Base-by-base conservation (phyloP, 2,113 vertebrate species). In the Channa maculata region DNA sequence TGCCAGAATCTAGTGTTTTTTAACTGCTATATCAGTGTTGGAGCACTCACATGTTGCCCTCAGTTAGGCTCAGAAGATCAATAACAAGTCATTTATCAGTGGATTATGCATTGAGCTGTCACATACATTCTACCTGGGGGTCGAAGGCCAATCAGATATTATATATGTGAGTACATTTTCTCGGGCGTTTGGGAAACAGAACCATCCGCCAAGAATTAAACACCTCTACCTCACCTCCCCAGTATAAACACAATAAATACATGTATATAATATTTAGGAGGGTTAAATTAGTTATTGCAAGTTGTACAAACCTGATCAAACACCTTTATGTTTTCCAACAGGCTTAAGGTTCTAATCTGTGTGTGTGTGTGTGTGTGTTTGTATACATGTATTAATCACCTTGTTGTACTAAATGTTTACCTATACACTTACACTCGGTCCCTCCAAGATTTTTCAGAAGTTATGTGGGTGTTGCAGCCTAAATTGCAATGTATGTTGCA, bases 1-100 rank as follows among this genome's bases (percentile, higher is more conserved):
- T 79, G 79, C 70, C 69, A 59, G 38, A 71, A 79, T 85, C 33
- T 45, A 78, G 65, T 80, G 83, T 61, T 76, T 89, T 89, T 85
- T 87, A 77, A 83, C 82, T 44, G 67, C 75, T 71, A 74, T 76
- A 79, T 80, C 71, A 33, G 77, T 74, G 72, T 72, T 39, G 9
- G 13, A 72, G 69, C 60, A 46, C 58, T 79, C 46, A n/a, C 67
- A 73, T 70, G 60, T 81, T 65, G 37, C 59, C 52, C 14, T 34
- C 68, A 71, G 52, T 69, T 62, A 70, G 65, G 59, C 75, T 14
- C 9, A 1, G 9, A 24, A 33, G 79, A 91, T 93, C 82, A 77
- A 89, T 90, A 80, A 15, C 52, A 6, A 59, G 77, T 59, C 8
- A 79, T 86, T 81, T 77, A 76, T 86, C 75, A 80, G 53, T 68